Evolutionary conservation across 2,888 invertebrate species (phyloP).

Genomic region (Caenorhabditis becei): DNA sequence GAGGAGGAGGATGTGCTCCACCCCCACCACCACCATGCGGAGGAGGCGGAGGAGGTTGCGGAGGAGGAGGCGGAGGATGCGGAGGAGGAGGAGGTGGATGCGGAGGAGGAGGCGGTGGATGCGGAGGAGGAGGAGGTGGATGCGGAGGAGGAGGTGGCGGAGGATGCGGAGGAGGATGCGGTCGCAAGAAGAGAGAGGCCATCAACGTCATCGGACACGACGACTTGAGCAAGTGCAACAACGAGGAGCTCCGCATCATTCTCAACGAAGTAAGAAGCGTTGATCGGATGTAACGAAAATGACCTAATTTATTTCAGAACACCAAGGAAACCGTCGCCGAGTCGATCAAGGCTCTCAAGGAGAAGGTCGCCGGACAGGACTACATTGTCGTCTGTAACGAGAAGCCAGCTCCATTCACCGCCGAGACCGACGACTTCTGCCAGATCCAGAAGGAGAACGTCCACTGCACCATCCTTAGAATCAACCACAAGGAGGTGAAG

Average conservation of each 20-base stretch:
- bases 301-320: constrained; percentile 38
- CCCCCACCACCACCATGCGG: constrained; percentile 45
- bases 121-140: constrained; percentile 43
- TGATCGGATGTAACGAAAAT: not conserved
- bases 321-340: constrained; percentile 60
- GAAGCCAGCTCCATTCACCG: constrained; percentile 68
- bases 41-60: no score
- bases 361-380: constrained; percentile 59
- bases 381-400: constrained; percentile 67
- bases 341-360: constrained; percentile 65
- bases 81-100: constrained; percentile 44
- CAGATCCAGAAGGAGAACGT: constrained; percentile 61
- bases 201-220: constrained; percentile 63
- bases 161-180: constrained; percentile 58
- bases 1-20: no score
- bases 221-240: constrained; percentile 68
- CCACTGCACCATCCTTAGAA: constrained; percentile 65
- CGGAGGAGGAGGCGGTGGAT: constrained; percentile 49
- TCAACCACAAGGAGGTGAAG: constrained; percentile 60
- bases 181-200: constrained; percentile 70
- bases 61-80: no score
- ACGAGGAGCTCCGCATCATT: constrained; percentile 66
- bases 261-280: constrained; percentile 49
- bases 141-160: constrained; percentile 59
- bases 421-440: constrained; percentile 71